Evolutionary conservation across 2,113 vertebrate species (phyloP), one percentile per base, ranked within the genome.

Genomic region (Muscicapa adusta): DNA sequence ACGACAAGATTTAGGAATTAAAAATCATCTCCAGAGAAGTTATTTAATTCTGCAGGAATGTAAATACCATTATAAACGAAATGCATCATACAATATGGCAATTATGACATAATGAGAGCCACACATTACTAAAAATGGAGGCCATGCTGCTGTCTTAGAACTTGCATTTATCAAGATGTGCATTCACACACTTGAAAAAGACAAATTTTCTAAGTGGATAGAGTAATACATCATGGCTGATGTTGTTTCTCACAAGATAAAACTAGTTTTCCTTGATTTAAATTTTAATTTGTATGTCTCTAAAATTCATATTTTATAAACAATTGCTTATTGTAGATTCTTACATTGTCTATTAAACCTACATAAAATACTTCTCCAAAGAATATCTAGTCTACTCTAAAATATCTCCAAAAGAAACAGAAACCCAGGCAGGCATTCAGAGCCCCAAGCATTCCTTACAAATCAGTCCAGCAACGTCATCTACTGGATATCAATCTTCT

Each of bases 401-500:
- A 58, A 90, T 36, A 76, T 50, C 42, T 91, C 79, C 63, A 82
- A 38, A 60, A 67, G 58, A 31, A 89, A 53, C 54, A 93, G 51
- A 89, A 47, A 62, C 70, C 61, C 58, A 88, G 53, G 54, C 24
- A 66, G 51, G 36, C 54, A 74, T 34, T 82, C 66, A 53, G 87
- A 73, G 80, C 92, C 92, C 73, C 81, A 74, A 75, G 94, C 86
- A 77, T 36, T 75, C 77, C 68, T 95, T 54, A 92, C 77, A 67
- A 60, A 60, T 61, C 92, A 91, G 80, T 61, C 60, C 77, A 94
- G 92, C 62, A 96, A 63, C 83, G 91, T 89, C 40, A 53, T 88
- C 79, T 85, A 92, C 94, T 63, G 34, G 54, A 83, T 88, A 97
- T 79, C 91, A 93, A 93, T 74, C 93, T 93, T 78, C 75, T 72